Evolutionary conservation across 2,113 vertebrate species (phyloP).

Genomic region (Alces alces): DNA sequence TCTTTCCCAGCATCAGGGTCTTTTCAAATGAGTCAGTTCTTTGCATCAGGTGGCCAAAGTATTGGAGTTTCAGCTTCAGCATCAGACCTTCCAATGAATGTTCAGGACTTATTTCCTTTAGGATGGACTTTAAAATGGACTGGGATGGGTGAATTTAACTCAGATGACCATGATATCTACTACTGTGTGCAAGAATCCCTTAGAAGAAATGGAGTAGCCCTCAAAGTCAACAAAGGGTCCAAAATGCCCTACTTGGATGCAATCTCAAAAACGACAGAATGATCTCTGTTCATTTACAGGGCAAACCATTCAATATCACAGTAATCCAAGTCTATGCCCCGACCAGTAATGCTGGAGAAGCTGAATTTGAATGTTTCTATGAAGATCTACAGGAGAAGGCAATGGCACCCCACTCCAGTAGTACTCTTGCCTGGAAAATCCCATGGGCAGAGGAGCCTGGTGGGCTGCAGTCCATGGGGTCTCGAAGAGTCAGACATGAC

Average conservation of each 20-base stretch:
- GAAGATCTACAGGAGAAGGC: not conserved
- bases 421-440: too few relatives aligned
- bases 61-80: not conserved
- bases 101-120: not conserved
- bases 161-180: not conserved
- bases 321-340: not conserved
- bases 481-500: too few relatives aligned
- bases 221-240: not conserved
- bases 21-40: not conserved
- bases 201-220: not conserved
- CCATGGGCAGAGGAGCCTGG: too few relatives aligned
- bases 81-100: not conserved
- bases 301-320: not conserved
- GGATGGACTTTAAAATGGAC: not conserved
- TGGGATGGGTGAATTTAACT: not conserved
- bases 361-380: fast-evolving
- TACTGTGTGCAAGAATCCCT: not conserved
- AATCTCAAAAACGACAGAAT: not conserved
- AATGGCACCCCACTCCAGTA: too few relatives aligned
- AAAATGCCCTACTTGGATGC: not conserved
- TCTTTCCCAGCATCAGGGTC: not conserved
- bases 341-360: not conserved
- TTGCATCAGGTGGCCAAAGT: not conserved
- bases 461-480: too few relatives aligned
- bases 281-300: not conserved